phyloP scores from a whole-genome alignment of 2,797 vertebrate genomes.

The Falco concolor region DNA sequence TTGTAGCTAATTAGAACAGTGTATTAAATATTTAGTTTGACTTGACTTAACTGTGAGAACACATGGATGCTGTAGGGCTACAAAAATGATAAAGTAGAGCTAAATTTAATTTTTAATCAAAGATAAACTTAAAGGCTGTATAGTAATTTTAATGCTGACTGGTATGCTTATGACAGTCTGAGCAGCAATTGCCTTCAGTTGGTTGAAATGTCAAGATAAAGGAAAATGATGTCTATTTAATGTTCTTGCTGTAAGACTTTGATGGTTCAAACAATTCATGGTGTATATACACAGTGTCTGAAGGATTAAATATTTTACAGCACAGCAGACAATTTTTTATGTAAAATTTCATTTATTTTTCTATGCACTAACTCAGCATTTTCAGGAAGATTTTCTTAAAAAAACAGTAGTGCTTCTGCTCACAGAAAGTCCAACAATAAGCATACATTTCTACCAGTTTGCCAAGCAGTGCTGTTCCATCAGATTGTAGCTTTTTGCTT shows the following conservation, averaged over 20 bases:
- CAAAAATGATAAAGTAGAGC: constrained; percentile 59
- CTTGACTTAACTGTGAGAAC: constrained; percentile 69
- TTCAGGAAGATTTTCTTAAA: not conserved
- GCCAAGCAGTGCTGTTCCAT: not conserved
- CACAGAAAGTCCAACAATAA: not conserved
- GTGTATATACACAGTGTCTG: not conserved
- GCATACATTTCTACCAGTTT: not conserved
- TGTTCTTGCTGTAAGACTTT: constrained; percentile 11
- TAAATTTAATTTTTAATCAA: constrained; percentile 75
- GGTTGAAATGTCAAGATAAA: constrained; percentile 63
- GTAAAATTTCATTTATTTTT: constrained; percentile 22
- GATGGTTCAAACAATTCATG: constrained; percentile 44
- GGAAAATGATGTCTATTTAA: constrained; percentile 41
- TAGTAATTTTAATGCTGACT: constrained; percentile 49
- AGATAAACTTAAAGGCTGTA: constrained; percentile 68
- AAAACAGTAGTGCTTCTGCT: not conserved
- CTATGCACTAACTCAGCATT: not conserved
- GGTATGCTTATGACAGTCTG: not conserved
- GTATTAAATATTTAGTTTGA: constrained; percentile 79
- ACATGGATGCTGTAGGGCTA: constrained; percentile 50
- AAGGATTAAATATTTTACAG: not conserved
- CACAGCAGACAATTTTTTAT: not conserved
- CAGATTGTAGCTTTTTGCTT: not conserved
- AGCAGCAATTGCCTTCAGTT: not conserved
- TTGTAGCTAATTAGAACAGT: constrained; percentile 78